A percentile compares a stretch with the other conserved stretches of the same genome.
Conservation (phyloP, 2,888 invertebrate genomes). For the Microdon myrmicae region DNA sequence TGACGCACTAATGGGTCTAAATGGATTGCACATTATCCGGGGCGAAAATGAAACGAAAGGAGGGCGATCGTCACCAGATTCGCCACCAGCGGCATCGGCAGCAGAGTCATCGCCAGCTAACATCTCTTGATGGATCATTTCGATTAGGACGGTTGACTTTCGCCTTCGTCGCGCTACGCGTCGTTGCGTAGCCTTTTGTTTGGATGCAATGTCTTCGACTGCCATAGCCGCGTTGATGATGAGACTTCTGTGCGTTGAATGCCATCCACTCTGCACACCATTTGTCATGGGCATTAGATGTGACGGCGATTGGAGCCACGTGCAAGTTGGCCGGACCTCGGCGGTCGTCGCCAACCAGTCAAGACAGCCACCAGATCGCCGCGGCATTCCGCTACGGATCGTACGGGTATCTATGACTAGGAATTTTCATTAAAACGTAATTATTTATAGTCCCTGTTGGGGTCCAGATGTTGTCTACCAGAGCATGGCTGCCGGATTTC, state of each 20-base stretch:
- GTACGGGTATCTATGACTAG: conserved; percentile 9
- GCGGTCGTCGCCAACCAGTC: conserved; percentile 33
- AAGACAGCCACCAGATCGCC: conserved; percentile 7
- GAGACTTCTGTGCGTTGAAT: conserved; percentile 23
- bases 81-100: background rate
- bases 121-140: conserved; percentile 49
- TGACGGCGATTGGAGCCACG: conserved; percentile 5
- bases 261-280: conserved; percentile 31
- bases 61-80: conserved; percentile 25
- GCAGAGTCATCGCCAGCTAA: conserved; percentile 32
- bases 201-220: too few species aligned
- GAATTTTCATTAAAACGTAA: conserved; percentile 49
- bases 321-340: conserved; percentile 26
- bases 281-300: conserved; percentile 46
- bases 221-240: conserved; percentile 14
- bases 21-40: conserved; percentile 40
- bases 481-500: conserved; percentile 8
- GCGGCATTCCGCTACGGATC: background rate
- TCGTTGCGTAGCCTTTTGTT: conserved; percentile 39
- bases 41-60: conserved; percentile 33
- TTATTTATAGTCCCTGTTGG: conserved; percentile 35
- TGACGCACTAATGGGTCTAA: conserved; percentile 44
- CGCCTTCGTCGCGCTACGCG: conserved; percentile 31
- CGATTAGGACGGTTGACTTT: conserved; percentile 45
- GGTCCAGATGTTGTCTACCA: conserved; percentile 1